Conservation (phyloP, 1,140 invertebrate species). For the Acromyrmex echinatior region DNA sequence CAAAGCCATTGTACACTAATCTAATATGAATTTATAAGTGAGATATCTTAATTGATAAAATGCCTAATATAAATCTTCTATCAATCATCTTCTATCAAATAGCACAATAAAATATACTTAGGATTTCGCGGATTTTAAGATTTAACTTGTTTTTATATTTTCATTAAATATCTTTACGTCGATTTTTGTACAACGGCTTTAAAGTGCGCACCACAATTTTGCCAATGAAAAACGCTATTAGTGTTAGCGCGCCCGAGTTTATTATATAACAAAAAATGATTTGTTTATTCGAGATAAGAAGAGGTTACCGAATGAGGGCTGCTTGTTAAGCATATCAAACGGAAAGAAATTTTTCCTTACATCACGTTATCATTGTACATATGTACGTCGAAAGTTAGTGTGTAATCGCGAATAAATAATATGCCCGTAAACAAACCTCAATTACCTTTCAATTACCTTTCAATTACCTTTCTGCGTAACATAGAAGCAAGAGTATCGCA, state of each 20-base stretch:
- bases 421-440: slow-evolving; percentile 27
- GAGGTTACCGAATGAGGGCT: not conserved
- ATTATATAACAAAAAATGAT: not conserved
- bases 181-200: no score
- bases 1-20: no score
- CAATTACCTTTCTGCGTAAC: slow-evolving; percentile 24
- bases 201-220: no score
- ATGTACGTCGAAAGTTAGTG: slow-evolving; percentile 29
- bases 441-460: not conserved
- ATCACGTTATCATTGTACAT: slow-evolving; percentile 22
- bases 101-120: no score
- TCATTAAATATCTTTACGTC: no score
- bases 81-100: no score
- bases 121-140: no score
- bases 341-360: not conserved
- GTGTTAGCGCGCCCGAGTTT: slow-evolving; percentile 56
- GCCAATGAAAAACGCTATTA: not conserved
- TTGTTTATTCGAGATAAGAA: not conserved
- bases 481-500: not conserved
- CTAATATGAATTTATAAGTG: no score
- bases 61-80: no score
- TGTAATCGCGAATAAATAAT: slow-evolving; percentile 29
- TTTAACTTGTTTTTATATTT: no score
- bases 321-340: not conserved
- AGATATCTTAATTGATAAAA: no score